Evolutionary conservation across 2,888 invertebrate species (phyloP).

Genomic region (Latrodectus elegans): DNA sequence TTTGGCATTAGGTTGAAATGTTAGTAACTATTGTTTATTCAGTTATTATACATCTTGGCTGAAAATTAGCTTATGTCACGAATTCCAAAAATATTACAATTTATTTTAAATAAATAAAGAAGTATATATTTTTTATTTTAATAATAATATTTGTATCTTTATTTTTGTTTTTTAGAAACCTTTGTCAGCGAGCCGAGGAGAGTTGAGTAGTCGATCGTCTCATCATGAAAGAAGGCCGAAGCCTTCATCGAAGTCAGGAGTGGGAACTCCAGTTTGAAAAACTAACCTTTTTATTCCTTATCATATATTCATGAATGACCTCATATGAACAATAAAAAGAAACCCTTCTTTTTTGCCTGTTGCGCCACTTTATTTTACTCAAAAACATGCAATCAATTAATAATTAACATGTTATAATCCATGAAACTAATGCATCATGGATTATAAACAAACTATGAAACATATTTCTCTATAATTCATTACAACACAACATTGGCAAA

Average conservation of each 20-base stretch:
- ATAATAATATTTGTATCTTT: neutral
- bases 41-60: too few species aligned
- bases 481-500: too few species aligned
- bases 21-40: too few species aligned
- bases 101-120: neutral
- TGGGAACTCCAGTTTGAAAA: constrained; percentile 59
- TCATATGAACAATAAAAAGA: constrained; percentile 62
- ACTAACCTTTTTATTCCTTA: constrained; percentile 37
- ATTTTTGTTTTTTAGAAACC: constrained; percentile 45
- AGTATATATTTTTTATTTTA: neutral
- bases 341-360: constrained; percentile 36
- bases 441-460: too few species aligned
- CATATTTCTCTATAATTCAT: too few species aligned
- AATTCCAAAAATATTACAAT: neutral
- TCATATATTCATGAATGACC: constrained; percentile 25
- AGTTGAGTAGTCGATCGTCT: constrained; percentile 36
- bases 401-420: too few species aligned
- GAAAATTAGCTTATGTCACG: neutral
- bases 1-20: too few species aligned
- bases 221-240: constrained; percentile 31
- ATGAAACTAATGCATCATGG: too few species aligned
- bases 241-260: constrained; percentile 27
- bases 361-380: neutral
- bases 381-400: too few species aligned
- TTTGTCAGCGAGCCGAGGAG: constrained; percentile 61